A percentile compares a stretch with the other conserved stretches of the same genome.
These are phyloP conservation scores for Lepus europaeus DNA, from an alignment of 2,113 vertebrate species.

Conservation along the genomic window DNA sequence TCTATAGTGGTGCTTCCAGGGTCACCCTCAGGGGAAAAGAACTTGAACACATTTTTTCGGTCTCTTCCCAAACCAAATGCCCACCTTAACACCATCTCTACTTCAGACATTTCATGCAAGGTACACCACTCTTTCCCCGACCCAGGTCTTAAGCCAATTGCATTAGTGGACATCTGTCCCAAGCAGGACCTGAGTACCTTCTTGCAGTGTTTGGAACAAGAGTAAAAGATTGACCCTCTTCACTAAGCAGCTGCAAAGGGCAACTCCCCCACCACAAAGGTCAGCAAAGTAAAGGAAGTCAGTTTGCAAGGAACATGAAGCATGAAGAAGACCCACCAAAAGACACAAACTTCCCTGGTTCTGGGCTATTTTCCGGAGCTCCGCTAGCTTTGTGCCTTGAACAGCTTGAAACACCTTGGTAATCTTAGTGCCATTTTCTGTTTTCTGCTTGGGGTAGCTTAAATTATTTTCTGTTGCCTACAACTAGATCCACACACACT, in stretches of 20 bases:
- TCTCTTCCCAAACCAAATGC: conserved; percentile 1
- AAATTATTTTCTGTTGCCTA: conserved; percentile 31
- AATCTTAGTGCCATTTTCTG: neutral
- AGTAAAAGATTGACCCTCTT: neutral
- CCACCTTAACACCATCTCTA: neutral
- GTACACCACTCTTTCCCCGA: neutral
- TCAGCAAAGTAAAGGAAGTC: neutral
- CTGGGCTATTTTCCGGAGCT: conserved; percentile 14
- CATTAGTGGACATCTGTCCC: neutral
- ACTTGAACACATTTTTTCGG: neutral
- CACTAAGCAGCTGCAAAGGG: neutral
- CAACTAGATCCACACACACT: conserved; percentile 11
- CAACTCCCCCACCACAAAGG: neutral
- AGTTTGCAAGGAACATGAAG: neutral
- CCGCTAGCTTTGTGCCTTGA: neutral
- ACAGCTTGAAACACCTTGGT: neutral
- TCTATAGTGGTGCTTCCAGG: neutral
- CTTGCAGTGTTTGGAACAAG: neutral
- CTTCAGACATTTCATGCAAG: conserved; percentile 4
- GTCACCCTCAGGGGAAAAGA: neutral
- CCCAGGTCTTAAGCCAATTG: neutral
- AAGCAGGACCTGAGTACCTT: neutral
- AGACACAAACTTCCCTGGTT: neutral
- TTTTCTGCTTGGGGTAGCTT: neutral
- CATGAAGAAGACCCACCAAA: conserved; percentile 16